Evolutionary conservation across 2,888 invertebrate species (phyloP).

Genomic region (Nemurella pictetii): DNA sequence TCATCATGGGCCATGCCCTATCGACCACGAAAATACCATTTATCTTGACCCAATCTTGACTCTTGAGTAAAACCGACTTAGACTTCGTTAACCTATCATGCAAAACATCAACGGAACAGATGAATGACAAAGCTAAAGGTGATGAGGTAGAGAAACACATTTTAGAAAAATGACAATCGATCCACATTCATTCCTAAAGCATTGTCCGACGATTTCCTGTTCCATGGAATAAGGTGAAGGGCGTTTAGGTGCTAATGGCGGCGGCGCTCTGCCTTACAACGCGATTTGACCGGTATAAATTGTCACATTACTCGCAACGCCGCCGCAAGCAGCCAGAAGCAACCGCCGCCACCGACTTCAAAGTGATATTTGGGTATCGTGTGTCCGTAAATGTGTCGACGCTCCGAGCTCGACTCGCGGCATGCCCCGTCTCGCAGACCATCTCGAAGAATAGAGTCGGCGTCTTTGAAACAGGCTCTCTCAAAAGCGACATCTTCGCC

Average conservation of each 20-base stretch:
- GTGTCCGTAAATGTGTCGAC: background rate
- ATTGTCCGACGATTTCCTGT: background rate
- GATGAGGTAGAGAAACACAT: too few relatives aligned
- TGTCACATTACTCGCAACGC: too few relatives aligned
- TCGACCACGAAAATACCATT: too few relatives aligned
- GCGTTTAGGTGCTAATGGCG: background rate
- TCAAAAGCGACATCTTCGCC: background rate
- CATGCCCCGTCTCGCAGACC: background rate
- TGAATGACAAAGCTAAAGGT: too few relatives aligned
- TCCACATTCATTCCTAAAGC: background rate
- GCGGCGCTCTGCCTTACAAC: background rate
- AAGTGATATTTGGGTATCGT: background rate
- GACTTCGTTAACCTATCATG: too few relatives aligned
- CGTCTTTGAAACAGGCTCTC: background rate
- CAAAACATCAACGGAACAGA: too few relatives aligned
- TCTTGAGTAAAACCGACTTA: too few relatives aligned
- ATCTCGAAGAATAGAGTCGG: background rate
- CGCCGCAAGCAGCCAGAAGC: background rate
- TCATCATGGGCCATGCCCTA: too few relatives aligned
- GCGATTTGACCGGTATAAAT: background rate
- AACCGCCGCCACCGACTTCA: background rate
- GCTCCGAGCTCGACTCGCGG: background rate
- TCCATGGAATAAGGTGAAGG: background rate
- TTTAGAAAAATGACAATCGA: background rate
- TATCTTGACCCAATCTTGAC: too few relatives aligned